A percentile compares a stretch with the other conserved stretches of the same genome.
Conservation (phyloP, 2,888 invertebrate species). For the Orthonychiurus folsomi region DNA sequence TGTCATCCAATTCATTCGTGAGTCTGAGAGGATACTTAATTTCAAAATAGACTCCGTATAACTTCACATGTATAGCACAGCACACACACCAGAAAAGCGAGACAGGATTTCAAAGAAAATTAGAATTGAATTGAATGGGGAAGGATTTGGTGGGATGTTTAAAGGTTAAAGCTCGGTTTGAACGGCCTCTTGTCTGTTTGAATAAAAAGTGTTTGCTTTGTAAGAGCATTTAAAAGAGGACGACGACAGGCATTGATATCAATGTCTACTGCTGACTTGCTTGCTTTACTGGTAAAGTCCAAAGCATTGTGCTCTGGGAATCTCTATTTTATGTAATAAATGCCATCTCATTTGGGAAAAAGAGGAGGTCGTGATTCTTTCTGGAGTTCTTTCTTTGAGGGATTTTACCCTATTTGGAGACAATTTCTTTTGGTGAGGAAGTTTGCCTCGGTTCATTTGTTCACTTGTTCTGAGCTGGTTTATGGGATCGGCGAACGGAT, state of each 20-base stretch:
- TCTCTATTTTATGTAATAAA: not conserved
- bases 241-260: too few relatives aligned
- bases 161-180: not conserved
- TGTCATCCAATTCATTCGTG: too few relatives aligned
- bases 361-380: conserved; percentile 3
- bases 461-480: not conserved
- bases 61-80: too few relatives aligned
- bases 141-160: not conserved
- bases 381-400: not conserved
- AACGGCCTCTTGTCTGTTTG: not conserved
- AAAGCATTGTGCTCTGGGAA: not conserved
- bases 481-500: too few relatives aligned
- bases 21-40: too few relatives aligned
- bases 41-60: too few relatives aligned
- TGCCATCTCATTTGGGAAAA: conserved; percentile 7
- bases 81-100: too few relatives aligned
- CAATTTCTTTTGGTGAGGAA: not conserved
- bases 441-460: not conserved
- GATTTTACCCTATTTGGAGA: not conserved
- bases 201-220: not conserved
- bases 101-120: not conserved
- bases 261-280: too few relatives aligned
- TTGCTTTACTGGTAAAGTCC: too few relatives aligned
- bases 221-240: not conserved
- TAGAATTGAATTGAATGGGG: not conserved